These are phyloP conservation scores for Antedon mediterranea DNA, from an alignment of 53 echinoderm and acorn worm genomes.

Conservation along the genomic window DNA sequence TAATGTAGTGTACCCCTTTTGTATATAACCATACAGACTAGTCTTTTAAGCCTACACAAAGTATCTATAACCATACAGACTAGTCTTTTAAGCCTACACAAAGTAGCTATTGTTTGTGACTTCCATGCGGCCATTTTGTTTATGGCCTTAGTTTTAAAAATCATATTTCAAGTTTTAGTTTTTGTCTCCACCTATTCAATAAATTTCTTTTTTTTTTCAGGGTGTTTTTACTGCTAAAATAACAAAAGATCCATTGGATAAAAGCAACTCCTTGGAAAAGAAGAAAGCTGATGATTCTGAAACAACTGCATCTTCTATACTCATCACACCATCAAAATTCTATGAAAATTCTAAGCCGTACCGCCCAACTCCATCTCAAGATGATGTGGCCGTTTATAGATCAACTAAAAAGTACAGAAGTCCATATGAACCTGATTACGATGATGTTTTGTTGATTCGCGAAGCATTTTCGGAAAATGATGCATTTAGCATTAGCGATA, in stretches of 20 bases:
- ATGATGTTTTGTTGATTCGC: conserved; percentile 66
- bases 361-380: conserved; percentile 61
- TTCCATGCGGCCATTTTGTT: no score
- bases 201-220: background rate
- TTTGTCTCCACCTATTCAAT: no score
- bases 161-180: no score
- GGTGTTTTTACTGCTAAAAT: background rate
- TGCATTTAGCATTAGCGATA: conserved; percentile 89
- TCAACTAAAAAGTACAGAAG: conserved; percentile 21
- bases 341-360: conserved; percentile 6
- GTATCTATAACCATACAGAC: no score
- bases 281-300: conserved; percentile 1
- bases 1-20: no score
- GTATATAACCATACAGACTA: no score
- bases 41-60: no score
- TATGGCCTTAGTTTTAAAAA: no score
- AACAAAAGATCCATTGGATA: background rate
- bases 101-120: no score
- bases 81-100: no score
- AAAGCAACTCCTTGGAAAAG: background rate
- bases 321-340: background rate
- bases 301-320: background rate
- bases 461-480: conserved; percentile 97
- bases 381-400: conserved; percentile 65
- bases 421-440: conserved; percentile 33